A percentile compares a stretch with the other conserved stretches of the same genome.
Evolutionary conservation across 2,888 invertebrate genomes (phyloP).

Genomic region (Spatulosminthurus flaviceps): DNA sequence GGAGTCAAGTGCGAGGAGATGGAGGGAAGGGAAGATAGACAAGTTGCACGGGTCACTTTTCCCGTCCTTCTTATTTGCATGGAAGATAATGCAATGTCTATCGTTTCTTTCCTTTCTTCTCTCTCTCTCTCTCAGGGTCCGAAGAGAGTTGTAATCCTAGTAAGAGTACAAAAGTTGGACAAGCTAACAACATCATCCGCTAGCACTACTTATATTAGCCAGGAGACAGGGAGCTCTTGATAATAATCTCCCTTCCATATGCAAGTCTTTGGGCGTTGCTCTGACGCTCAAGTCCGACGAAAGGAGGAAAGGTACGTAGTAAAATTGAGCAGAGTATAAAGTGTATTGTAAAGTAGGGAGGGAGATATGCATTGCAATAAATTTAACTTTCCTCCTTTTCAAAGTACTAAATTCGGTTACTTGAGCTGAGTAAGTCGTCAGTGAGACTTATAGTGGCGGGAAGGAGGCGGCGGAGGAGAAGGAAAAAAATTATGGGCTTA

Average conservation of each 20-base stretch:
- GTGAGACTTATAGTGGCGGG: not conserved
- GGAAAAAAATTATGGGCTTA: not conserved
- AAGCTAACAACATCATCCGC: not conserved
- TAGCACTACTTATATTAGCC: slow-evolving; percentile 7
- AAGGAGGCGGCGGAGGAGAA: not conserved
- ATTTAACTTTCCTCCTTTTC: not conserved
- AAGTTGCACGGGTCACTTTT: not conserved
- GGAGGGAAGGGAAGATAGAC: not conserved
- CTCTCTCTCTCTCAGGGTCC: not conserved
- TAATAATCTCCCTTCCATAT: not conserved
- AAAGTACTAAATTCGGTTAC: not conserved
- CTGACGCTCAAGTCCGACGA: no score
- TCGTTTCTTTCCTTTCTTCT: not conserved
- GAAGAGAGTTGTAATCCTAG: not conserved
- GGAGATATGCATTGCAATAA: not conserved
- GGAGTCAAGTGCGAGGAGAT: not conserved
- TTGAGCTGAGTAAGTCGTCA: not conserved
- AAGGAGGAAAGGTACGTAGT: not conserved
- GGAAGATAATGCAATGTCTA: not conserved
- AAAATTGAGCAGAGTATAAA: no score
- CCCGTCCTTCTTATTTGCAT: slow-evolving; percentile 2
- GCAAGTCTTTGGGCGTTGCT: not conserved
- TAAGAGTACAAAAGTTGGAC: not conserved
- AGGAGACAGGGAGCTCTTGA: not conserved
- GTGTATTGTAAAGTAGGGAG: not conserved